Conservation (phyloP, 2,113 vertebrate species). For the Eulemur macaco region DNA sequence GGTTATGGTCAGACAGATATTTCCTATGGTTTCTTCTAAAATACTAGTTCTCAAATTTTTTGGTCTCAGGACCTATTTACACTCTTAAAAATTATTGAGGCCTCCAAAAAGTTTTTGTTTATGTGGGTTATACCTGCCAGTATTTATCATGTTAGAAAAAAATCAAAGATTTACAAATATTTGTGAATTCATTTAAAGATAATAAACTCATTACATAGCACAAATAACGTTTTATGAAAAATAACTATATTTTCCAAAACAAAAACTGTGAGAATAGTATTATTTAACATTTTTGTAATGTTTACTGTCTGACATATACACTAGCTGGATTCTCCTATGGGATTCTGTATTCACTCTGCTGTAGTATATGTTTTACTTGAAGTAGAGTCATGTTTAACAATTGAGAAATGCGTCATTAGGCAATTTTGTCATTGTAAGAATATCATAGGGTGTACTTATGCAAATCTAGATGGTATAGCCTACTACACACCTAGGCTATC, state of each 20-base stretch:
- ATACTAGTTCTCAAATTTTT: slow-evolving; percentile 12
- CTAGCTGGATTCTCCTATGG: background rate
- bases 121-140: background rate
- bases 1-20: background rate
- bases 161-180: background rate
- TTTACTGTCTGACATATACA: background rate
- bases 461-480: background rate
- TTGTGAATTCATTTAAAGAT: background rate
- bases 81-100: background rate
- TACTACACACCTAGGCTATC: background rate
- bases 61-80: background rate
- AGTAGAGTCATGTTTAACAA: background rate
- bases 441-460: background rate
- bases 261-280: background rate
- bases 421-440: background rate
- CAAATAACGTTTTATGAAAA: background rate
- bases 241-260: background rate
- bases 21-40: background rate
- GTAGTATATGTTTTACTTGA: background rate
- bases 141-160: background rate
- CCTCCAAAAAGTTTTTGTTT: background rate
- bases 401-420: background rate
- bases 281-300: background rate
- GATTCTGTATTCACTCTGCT: background rate
- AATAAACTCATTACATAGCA: background rate